These are phyloP conservation scores for Onychostruthus taczanowskii DNA, from an alignment of 2,113 vertebrate genomes.

Conservation along the genomic window DNA sequence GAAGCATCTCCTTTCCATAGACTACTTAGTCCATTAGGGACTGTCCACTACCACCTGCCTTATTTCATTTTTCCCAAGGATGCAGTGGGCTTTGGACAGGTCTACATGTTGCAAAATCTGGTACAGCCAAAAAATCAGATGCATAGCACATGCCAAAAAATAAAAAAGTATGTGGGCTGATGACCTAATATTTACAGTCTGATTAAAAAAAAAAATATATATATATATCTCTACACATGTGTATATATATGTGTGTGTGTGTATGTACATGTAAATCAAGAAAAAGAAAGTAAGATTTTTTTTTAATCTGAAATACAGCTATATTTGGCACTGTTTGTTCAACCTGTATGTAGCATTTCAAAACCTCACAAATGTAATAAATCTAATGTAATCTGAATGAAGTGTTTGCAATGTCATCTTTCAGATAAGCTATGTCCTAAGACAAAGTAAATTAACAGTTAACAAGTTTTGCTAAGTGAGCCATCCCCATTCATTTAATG, in stretches of 20 bases:
- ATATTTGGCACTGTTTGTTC: not conserved
- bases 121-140: not conserved
- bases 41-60: not conserved
- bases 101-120: not conserved
- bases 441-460: not conserved
- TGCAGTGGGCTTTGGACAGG: not conserved
- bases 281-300: not conserved
- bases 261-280: not conserved
- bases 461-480: not conserved
- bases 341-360: not conserved
- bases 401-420: not conserved
- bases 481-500: not conserved
- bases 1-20: not conserved
- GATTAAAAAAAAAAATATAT: too few species aligned
- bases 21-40: not conserved
- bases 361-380: not conserved
- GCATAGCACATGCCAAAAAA: not conserved
- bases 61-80: not conserved
- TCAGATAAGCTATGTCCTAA: not conserved
- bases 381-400: not conserved
- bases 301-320: not conserved
- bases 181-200: not conserved
- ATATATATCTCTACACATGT: not conserved
- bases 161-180: not conserved
- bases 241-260: too few species aligned